These are phyloP conservation scores for Herpetotheres cachinnans DNA, from an alignment of 2,113 vertebrate species.

Conservation along the genomic window DNA sequence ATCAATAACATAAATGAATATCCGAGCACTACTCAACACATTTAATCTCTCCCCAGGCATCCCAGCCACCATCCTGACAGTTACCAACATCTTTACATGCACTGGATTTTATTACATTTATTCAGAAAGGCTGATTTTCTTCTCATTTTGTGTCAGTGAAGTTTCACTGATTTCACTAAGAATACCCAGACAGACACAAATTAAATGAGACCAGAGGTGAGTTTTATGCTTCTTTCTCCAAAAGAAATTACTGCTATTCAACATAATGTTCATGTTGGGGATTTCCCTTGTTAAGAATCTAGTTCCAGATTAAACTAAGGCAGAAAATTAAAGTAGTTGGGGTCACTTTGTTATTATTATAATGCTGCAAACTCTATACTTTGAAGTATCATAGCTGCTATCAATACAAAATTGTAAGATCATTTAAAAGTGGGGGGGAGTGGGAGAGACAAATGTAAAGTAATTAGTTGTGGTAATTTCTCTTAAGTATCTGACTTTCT, in stretches of 20 bases:
- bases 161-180: background rate
- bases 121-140: background rate
- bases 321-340: background rate
- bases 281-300: background rate
- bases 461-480: background rate
- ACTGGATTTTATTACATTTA: background rate
- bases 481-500: background rate
- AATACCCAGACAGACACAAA: background rate
- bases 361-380: background rate
- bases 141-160: background rate
- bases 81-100: background rate
- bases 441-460: background rate
- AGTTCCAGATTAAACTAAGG: background rate
- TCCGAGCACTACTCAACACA: background rate
- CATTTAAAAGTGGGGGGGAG: fast-evolving
- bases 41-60: background rate
- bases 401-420: background rate
- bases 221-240: background rate
- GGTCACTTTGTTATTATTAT: background rate
- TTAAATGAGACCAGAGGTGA: background rate
- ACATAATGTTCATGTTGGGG: background rate
- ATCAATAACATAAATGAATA: background rate
- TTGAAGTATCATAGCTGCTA: background rate
- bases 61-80: background rate
- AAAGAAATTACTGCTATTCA: background rate